Conservation (phyloP, 2,888 invertebrate genomes). For the Drosophila percnosoma region DNA sequence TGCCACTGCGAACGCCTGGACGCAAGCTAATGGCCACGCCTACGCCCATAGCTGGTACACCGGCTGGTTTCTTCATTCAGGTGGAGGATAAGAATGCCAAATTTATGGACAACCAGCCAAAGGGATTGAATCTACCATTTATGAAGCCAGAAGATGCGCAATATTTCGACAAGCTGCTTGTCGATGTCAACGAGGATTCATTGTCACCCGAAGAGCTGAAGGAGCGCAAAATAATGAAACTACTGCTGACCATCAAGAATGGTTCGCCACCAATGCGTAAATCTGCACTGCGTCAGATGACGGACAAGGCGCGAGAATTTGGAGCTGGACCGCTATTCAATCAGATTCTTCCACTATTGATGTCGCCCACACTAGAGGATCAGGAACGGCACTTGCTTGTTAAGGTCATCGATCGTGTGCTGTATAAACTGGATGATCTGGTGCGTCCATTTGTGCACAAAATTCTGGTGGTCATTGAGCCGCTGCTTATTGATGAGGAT, state of each 20-base stretch:
- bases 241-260: constrained; percentile 99
- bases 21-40: constrained; percentile 99
- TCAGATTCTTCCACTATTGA: constrained; percentile 99
- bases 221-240: constrained; percentile 99
- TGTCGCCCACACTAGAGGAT: constrained; percentile 99
- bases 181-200: constrained; percentile 98
- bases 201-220: constrained; percentile 98
- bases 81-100: constrained; percentile 94
- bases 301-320: constrained; percentile 99
- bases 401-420: constrained; percentile 98
- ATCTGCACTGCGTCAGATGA: constrained; percentile 98
- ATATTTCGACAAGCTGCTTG: constrained; percentile 98
- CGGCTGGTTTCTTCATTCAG: constrained; percentile 97
- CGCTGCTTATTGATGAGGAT: constrained; percentile 99
- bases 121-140: constrained; percentile 97
- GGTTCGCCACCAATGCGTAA: constrained; percentile 99
- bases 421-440: constrained; percentile 99
- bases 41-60: constrained; percentile 96
- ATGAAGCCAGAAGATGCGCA: constrained; percentile 99
- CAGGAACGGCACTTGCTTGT: constrained; percentile 99
- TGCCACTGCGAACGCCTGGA: constrained; percentile 98
- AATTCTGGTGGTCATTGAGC: constrained; percentile 99
- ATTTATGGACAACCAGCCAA: constrained; percentile 97
- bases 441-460: constrained; percentile 99
- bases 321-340: constrained; percentile 99